Evolutionary conservation across 2,797 vertebrate species (phyloP).

Genomic region (Tenualosa ilisha): DNA sequence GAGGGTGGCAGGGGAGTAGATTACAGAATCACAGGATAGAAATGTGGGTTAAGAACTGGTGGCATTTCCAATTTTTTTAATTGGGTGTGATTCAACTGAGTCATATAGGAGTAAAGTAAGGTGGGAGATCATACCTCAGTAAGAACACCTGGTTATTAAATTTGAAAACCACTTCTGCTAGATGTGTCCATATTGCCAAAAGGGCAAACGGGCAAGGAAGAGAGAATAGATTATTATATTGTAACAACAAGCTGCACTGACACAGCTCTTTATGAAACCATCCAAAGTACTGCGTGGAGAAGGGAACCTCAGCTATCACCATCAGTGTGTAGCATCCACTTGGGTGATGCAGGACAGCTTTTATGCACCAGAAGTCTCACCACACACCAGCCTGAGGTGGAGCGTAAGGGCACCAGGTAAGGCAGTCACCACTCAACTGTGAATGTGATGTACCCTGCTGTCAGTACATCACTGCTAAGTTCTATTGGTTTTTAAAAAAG

Average conservation of each 20-base stretch:
- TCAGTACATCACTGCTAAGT: neutral
- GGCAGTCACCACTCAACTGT: no score
- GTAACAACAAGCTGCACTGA: no score
- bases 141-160: neutral
- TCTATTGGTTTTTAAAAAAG: neutral
- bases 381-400: no score
- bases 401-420: no score
- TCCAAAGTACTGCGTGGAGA: no score
- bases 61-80: neutral
- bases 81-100: neutral
- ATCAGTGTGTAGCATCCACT: no score
- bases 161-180: neutral
- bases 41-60: neutral
- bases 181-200: neutral
- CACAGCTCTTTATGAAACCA: no score
- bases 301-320: no score
- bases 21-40: neutral
- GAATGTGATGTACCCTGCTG: no score
- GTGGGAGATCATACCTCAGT: neutral
- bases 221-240: neutral
- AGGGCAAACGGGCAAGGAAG: neutral
- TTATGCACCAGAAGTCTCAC: no score
- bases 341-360: neutral
- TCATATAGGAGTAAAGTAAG: neutral
- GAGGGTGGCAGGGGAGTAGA: neutral